Evolutionary conservation across 2,113 vertebrate species (phyloP).

Genomic region (Upupa epops): DNA sequence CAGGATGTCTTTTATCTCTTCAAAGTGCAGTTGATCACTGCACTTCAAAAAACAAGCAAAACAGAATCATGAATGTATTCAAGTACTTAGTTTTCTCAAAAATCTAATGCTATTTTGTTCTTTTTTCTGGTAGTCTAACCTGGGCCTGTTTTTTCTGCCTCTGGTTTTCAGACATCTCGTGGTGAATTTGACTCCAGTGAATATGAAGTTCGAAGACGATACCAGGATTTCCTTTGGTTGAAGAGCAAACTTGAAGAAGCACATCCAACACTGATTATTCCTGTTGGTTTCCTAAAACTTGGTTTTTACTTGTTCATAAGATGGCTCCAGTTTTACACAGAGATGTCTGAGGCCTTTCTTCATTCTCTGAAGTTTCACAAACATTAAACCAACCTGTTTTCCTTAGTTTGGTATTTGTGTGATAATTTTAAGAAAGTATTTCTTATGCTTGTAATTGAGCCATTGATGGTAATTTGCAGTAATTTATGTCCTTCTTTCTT

Average conservation of each 20-base stretch:
- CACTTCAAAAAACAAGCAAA: slow-evolving; percentile 32
- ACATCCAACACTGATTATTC: slow-evolving; percentile 90
- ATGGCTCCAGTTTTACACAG: background rate
- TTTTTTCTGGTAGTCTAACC: background rate
- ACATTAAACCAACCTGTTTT: background rate
- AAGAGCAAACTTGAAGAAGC: slow-evolving; percentile 88
- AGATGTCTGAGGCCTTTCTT: background rate
- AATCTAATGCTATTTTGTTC: background rate
- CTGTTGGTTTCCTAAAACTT: slow-evolving; percentile 77
- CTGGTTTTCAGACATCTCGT: slow-evolving; percentile 85
- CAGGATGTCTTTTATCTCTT: slow-evolving; percentile 37
- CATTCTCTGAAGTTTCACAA: slow-evolving; percentile 7
- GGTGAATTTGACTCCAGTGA: slow-evolving; percentile 93
- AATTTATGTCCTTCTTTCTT: background rate
- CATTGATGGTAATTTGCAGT: background rate
- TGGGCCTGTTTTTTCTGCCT: background rate
- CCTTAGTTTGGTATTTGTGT: background rate
- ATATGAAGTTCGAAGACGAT: slow-evolving; percentile 90
- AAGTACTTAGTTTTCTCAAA: slow-evolving; percentile 17
- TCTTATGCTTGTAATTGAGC: background rate
- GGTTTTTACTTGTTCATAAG: background rate
- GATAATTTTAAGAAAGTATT: background rate
- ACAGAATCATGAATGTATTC: background rate
- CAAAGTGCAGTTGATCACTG: background rate
- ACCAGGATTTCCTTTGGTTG: slow-evolving; percentile 97